These are phyloP conservation scores for Olivierus martensii DNA, from an alignment of 1,140 invertebrate genomes.

Conservation along the genomic window DNA sequence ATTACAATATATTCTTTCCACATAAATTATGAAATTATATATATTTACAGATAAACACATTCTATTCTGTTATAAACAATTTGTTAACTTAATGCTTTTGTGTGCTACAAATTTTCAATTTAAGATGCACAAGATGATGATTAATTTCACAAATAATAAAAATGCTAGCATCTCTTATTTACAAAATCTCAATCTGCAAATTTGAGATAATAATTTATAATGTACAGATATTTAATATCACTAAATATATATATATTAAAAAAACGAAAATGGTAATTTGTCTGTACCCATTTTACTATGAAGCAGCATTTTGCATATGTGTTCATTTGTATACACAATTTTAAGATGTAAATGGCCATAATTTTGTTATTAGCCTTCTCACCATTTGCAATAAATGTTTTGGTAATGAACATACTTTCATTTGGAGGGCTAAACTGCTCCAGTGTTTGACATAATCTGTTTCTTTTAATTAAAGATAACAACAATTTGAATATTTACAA, in stretches of 20 bases:
- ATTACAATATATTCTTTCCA: too few relatives aligned
- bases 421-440: constrained; percentile 3
- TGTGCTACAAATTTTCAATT: too few relatives aligned
- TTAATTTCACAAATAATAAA: not conserved
- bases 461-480: constrained; percentile 1
- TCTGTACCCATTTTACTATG: not conserved
- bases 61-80: not conserved
- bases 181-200: not conserved
- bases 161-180: not conserved
- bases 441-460: constrained; percentile 16
- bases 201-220: not conserved
- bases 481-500: not conserved
- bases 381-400: constrained; percentile 11
- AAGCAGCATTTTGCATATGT: not conserved
- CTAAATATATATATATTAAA: not conserved
- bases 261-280: not conserved
- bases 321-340: constrained; percentile 5
- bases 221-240: not conserved
- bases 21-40: too few relatives aligned
- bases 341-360: constrained; percentile 12
- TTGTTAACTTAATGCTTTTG: not conserved
- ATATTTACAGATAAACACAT: too few relatives aligned
- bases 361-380: constrained; percentile 7
- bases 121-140: too few relatives aligned
- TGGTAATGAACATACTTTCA: constrained; percentile 12